A percentile compares a stretch with the other conserved stretches of the same genome.
Conservation (phyloP, 2,113 vertebrate species). For the Varanus komodoensis region DNA sequence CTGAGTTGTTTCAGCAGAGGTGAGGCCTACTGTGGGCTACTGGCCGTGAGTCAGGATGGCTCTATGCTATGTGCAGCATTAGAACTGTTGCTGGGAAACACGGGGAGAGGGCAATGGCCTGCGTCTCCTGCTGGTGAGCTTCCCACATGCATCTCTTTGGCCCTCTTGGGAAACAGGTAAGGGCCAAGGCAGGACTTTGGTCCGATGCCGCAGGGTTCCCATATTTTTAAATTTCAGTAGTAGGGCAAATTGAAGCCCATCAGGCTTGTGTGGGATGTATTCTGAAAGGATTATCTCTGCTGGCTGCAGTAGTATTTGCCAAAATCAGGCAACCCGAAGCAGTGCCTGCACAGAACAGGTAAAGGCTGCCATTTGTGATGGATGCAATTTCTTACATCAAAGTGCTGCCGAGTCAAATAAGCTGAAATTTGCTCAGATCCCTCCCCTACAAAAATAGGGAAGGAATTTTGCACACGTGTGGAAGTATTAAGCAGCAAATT, state of each 20-base stretch:
- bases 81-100: too few relatives aligned
- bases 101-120: too few relatives aligned
- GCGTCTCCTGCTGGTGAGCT: too few relatives aligned
- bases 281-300: background rate
- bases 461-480: background rate
- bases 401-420: background rate
- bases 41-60: background rate
- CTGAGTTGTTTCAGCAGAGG: background rate
- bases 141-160: background rate
- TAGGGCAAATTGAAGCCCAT: background rate
- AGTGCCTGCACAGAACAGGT: background rate
- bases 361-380: background rate
- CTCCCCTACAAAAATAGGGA: background rate
- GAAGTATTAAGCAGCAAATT: background rate
- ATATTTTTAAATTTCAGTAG: background rate
- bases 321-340: background rate
- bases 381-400: background rate
- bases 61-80: background rate
- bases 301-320: background rate
- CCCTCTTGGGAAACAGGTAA: background rate
- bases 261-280: too few relatives aligned
- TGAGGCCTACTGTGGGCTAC: background rate
- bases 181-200: background rate
- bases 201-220: background rate
- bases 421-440: background rate